These are phyloP conservation scores for Amphiduros pacificus DNA, from an alignment of 2,888 invertebrate genomes.

Conservation along the genomic window DNA sequence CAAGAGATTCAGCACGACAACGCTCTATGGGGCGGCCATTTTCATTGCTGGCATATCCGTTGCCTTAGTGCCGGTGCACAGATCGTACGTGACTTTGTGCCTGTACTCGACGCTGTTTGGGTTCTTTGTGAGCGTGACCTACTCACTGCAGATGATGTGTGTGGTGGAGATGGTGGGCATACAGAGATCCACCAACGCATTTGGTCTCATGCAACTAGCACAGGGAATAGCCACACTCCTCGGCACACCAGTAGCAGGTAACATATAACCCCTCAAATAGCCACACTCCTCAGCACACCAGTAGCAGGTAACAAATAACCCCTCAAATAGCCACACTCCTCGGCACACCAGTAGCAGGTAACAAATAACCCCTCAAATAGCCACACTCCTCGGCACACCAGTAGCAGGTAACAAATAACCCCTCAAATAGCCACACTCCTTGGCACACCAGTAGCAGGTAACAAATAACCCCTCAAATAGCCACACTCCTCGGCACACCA, in stretches of 20 bases:
- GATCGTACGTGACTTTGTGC: slow-evolving; percentile 23
- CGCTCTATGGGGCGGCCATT: slow-evolving; percentile 78
- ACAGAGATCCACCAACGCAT: slow-evolving; percentile 84
- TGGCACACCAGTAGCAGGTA: too few relatives aligned
- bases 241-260: slow-evolving; percentile 85
- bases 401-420: too few relatives aligned
- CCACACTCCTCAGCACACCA: too few relatives aligned
- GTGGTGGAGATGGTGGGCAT: slow-evolving; percentile 84
- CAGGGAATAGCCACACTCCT: slow-evolving; percentile 85
- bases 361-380: too few relatives aligned
- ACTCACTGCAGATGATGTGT: slow-evolving; percentile 84
- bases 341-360: too few relatives aligned
- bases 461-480: too few relatives aligned
- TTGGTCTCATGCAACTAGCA: slow-evolving; percentile 79
- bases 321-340: too few relatives aligned
- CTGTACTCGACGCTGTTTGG: slow-evolving; percentile 66
- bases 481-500: too few relatives aligned
- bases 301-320: too few relatives aligned
- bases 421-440: too few relatives aligned
- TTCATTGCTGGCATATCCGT: slow-evolving; percentile 50
- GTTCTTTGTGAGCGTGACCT: slow-evolving; percentile 84
- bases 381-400: too few relatives aligned
- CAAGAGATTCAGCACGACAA: slow-evolving; percentile 74
- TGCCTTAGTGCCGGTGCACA: slow-evolving; percentile 30
- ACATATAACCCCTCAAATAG: too few relatives aligned